These are phyloP conservation scores for Mus musculus DNA, from an alignment of 2,113 vertebrate genomes.

Conservation along the genomic window GRCm39 chr15:8255501-8256000, in stretches of 20 bases:
- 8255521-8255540: neutral
- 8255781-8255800: constrained; percentile 29
- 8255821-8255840: neutral
- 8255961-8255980: neutral
- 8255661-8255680: neutral
- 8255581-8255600: neutral
- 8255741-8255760: constrained; percentile 40
- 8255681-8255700: neutral
- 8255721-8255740: constrained; percentile 8
- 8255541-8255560: neutral
- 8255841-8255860: neutral
- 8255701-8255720: neutral
- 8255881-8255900: neutral
- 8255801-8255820: constrained; percentile 5
- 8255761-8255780: constrained; percentile 6
- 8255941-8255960: neutral
- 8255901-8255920: neutral
- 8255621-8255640: neutral
- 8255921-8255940: neutral
- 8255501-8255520: neutral
- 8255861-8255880: neutral
- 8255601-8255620: constrained; percentile 8
- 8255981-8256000: neutral
- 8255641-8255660: neutral
- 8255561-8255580: neutral